Evolutionary conservation across 1,140 invertebrate genomes (phyloP).

Genomic region (Sogatella furcifera): DNA sequence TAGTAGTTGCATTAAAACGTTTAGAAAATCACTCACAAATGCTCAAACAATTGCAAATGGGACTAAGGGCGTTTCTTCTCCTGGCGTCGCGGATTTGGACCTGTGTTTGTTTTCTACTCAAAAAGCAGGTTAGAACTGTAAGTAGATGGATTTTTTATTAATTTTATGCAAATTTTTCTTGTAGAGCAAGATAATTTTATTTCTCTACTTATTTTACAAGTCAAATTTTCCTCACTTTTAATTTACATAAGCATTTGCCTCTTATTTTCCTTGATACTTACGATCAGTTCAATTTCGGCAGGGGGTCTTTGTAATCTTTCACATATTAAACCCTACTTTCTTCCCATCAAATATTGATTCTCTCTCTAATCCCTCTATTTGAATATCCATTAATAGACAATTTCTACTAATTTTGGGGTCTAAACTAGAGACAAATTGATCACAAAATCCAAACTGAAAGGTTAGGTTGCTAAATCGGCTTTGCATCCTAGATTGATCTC

Average conservation of each 20-base stretch:
- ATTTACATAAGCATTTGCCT: not conserved
- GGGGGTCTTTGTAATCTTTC: not conserved
- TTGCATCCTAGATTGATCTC: not conserved
- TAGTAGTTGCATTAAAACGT: no score
- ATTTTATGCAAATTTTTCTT: not conserved
- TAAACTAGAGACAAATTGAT: not conserved
- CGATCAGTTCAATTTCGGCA: not conserved
- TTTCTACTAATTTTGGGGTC: not conserved
- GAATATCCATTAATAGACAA: not conserved
- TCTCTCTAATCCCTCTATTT: not conserved
- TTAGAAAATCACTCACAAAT: constrained; percentile 40
- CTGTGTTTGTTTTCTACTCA: constrained; percentile 92
- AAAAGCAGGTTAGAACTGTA: constrained; percentile 91
- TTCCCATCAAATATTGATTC: not conserved
- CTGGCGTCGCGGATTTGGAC: constrained; percentile 94
- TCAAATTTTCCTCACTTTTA: not conserved
- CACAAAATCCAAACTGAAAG: not conserved
- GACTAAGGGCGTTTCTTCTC: constrained; percentile 88
- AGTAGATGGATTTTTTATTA: constrained; percentile 39
- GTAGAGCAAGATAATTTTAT: not conserved
- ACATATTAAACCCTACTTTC: not conserved
- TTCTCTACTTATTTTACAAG: not conserved
- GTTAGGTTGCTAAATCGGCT: not conserved
- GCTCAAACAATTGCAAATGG: constrained; percentile 95
- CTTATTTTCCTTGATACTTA: not conserved